Evolutionary conservation across 2,797 vertebrate species (phyloP), one percentile per base, ranked within the genome.

Genomic region (Chelidonichthys spinosus): DNA sequence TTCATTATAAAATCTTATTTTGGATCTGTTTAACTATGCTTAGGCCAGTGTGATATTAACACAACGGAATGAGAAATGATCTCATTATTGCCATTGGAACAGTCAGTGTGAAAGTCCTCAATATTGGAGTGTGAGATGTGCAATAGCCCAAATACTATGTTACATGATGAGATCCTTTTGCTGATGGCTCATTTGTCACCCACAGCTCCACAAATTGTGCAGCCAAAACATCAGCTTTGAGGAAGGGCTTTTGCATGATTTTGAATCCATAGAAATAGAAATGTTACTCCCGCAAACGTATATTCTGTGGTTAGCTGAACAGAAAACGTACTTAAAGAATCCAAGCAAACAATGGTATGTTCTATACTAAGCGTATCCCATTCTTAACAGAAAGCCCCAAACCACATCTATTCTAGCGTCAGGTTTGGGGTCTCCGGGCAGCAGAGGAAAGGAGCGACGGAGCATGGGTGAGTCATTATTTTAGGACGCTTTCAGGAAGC

Each of bases 321-420:
- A 90, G 78, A 88, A 85, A 89, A 83, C 72, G 72, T 46, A 79
- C 66, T 85, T 65, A 61, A 90, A 92, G 84, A 81, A 89, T 90
- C 89, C 84, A 93, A 92, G 90, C 86, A 94, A 94, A 94, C 91
- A 90, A 87, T 76, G 70, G 76, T 78, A 82, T 89, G 85, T 82
- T 87, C 90, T 94, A 94, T 91, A 91, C 84, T 90, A 54, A 85
- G 75, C 78, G 62, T 63, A 72, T 78, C 72, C 87, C 87, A 87
- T 90, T 93, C 91, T 91, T 87, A 91, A 92, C 81, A 89, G 83
- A 79, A 84, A 58, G 89, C 81, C 87, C 90, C 87, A 75, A 94
- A 82, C 91, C 92, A 90, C 92, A 92, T 94, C 91, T 95, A 94
- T 93, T 93, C 93, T 84, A 88, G 89, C 88, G 74, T 88, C 85